A percentile compares a stretch with the other conserved stretches of the same genome.
These are phyloP conservation scores for Coluber constrictor DNA, from an alignment of 2,797 vertebrate species.

Conservation along the genomic window DNA sequence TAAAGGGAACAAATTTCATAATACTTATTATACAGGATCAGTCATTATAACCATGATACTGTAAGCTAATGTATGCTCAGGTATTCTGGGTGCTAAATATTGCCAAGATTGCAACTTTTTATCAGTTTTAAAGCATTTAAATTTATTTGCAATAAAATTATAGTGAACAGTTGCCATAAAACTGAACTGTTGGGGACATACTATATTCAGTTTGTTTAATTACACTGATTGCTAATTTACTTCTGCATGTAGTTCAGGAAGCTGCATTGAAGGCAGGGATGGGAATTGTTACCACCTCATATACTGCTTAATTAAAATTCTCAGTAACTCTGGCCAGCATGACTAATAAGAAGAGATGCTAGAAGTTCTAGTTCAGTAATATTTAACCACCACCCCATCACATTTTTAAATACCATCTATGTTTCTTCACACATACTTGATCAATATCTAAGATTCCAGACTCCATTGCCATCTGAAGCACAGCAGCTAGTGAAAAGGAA, in stretches of 20 bases:
- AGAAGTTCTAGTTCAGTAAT: not conserved
- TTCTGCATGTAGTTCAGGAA: not conserved
- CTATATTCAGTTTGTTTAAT: not conserved
- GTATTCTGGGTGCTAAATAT: not conserved
- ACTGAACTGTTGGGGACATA: not conserved
- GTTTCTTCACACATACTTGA: not conserved
- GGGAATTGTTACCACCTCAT: not conserved
- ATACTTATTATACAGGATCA: not conserved
- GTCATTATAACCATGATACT: slow-evolving; percentile 16
- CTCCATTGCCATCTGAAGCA: not conserved
- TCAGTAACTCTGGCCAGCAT: not conserved
- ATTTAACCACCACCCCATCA: not conserved
- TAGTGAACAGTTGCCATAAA: not conserved
- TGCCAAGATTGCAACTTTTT: not conserved
- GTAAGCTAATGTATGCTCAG: slow-evolving; percentile 46
- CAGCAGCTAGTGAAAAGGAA: not conserved
- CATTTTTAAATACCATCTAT: slow-evolving; percentile 5
- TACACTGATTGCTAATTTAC: not conserved
- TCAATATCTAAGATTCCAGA: not conserved
- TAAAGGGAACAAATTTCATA: not conserved
- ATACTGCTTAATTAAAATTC: not conserved
- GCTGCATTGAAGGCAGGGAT: not conserved
- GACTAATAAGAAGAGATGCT: not conserved
- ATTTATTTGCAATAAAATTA: not conserved
- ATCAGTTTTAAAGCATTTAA: not conserved